Evolutionary conservation across 30 jellyfish, hydroid and myxozoan species (phyloP).

Genomic region (Aurelia sp.): DNA sequence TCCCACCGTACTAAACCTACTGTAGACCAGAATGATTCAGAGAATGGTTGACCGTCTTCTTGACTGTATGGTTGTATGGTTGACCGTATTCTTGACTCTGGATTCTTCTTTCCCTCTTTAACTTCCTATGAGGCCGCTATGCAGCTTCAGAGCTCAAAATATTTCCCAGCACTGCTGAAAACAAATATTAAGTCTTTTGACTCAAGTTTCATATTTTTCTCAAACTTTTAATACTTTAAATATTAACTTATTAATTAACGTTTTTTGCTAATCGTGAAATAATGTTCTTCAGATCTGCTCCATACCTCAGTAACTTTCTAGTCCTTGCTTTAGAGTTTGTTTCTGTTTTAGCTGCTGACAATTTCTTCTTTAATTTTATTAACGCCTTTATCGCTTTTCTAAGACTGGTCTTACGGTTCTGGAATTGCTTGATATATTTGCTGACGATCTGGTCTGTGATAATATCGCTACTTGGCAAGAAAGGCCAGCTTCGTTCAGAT

Average conservation of each 20-base stretch:
- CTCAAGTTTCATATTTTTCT: no score
- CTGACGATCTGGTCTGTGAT: background rate
- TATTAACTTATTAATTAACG: background rate
- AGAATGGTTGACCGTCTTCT: no score
- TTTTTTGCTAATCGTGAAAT: slow-evolving; percentile 18
- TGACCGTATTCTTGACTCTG: no score
- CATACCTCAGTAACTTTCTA: slow-evolving; percentile 31
- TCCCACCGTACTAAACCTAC: no score
- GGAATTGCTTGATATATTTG: slow-evolving; percentile 28
- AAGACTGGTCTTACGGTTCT: slow-evolving; percentile 24
- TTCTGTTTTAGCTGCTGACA: slow-evolving; percentile 5
- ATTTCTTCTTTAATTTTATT: slow-evolving; percentile 15
- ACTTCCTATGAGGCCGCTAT: no score
- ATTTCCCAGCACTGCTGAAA: no score
- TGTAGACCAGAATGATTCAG: no score
- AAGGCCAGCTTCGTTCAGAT: slow-evolving; percentile 57
- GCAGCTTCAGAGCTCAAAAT: no score
- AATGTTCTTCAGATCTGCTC: slow-evolving; percentile 19
- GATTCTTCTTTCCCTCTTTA: no score
- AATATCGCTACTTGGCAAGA: slow-evolving; percentile 3
- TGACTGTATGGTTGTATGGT: no score
- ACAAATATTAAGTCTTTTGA: no score
- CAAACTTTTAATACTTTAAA: no score
- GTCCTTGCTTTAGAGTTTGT: slow-evolving; percentile 33
- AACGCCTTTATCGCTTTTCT: slow-evolving; percentile 19